Percentiles rank a stretch among this genome's conserved stretches.
Evolutionary conservation across 2,888 invertebrate species (phyloP).

Genomic region (Pollenia griseotomentosa): DNA sequence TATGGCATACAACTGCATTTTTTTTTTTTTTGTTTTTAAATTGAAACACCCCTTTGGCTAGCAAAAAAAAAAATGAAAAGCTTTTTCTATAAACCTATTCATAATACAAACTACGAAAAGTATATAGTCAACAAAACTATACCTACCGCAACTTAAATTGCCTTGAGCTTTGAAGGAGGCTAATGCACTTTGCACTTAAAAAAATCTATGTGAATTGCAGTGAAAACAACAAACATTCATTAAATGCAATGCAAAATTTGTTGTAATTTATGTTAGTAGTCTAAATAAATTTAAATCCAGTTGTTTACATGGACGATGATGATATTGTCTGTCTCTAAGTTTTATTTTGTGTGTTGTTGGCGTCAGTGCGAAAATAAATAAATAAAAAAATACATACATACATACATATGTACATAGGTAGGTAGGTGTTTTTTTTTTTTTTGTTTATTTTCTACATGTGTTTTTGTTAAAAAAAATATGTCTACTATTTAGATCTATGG

Average conservation of each 20-base stretch:
- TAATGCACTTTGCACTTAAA: constrained; percentile 80
- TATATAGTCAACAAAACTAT: constrained; percentile 37
- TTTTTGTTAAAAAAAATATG: constrained; percentile 4
- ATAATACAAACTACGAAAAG: constrained; percentile 1
- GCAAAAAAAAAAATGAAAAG: constrained; percentile 37
- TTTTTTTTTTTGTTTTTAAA: constrained; percentile 36
- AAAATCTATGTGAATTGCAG: constrained; percentile 51
- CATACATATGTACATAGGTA: too few relatives aligned
- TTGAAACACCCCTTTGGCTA: constrained; percentile 52
- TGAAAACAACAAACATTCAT: constrained; percentile 41
- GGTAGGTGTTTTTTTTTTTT: background rate
- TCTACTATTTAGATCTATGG: background rate
- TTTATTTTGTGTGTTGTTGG: constrained; percentile 1
- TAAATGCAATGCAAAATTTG: constrained; percentile 35
- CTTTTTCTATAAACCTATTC: constrained; percentile 26
- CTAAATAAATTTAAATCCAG: background rate
- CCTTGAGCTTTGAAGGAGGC: constrained; percentile 79
- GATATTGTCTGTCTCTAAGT: background rate
- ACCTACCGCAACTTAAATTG: constrained; percentile 66
- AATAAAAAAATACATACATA: constrained; percentile 13
- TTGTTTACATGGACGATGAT: constrained; percentile 1
- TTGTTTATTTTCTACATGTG: background rate
- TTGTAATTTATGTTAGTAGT: constrained; percentile 24
- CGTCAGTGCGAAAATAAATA: constrained; percentile 20
- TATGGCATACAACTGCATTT: constrained; percentile 36